Conservation (phyloP, 2,888 invertebrate genomes). For the Athrips mouffetella region DNA sequence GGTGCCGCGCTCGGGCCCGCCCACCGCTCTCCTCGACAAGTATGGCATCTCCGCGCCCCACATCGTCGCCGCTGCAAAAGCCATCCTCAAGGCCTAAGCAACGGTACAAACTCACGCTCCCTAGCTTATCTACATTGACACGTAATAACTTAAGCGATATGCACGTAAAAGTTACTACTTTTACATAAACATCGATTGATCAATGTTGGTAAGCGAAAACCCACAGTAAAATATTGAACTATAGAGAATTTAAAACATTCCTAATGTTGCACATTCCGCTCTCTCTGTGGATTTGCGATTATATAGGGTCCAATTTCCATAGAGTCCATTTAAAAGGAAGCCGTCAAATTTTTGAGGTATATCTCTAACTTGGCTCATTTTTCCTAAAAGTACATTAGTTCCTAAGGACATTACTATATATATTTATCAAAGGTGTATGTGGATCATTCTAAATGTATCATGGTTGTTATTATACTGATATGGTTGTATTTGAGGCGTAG, state of each 20-base stretch:
- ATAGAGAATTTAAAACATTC: constrained; percentile 1
- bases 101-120: not conserved
- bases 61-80: constrained; percentile 84
- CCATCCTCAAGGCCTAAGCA: constrained; percentile 72
- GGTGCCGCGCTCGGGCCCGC: constrained; percentile 96
- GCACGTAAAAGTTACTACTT: no score
- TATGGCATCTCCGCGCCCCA: constrained; percentile 92
- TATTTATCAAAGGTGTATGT: not conserved
- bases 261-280: constrained; percentile 1
- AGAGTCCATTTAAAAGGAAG: no score
- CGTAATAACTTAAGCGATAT: not conserved
- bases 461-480: not conserved
- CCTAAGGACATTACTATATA: not conserved
- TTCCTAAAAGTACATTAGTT: not conserved
- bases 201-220: no score
- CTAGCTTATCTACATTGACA: constrained; percentile 11
- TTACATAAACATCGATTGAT: no score
- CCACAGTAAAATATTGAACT: no score
- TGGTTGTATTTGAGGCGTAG: not conserved
- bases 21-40: constrained; percentile 89
- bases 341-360: no score
- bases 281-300: not conserved
- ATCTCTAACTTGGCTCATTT: no score
- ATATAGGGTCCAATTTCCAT: not conserved
- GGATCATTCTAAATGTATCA: not conserved